phyloP scores from a whole-genome alignment of 2,797 vertebrate genomes.

The Ispidina picta region DNA sequence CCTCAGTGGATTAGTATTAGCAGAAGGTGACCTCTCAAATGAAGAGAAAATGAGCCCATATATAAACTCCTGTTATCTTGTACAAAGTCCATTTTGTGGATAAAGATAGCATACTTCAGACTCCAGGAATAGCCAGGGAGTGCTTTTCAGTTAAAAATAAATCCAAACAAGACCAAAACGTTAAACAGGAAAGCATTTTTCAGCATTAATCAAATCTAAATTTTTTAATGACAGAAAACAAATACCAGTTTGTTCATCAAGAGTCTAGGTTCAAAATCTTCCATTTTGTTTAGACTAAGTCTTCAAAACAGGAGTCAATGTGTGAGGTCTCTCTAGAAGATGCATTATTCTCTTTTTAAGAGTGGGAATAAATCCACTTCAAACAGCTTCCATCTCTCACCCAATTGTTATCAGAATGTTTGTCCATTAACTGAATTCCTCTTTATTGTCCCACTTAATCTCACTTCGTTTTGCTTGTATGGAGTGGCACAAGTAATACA shows the following conservation, averaged over 20 bases:
- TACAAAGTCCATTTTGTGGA: not conserved
- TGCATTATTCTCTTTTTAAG: not conserved
- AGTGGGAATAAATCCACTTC: not conserved
- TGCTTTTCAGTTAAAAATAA: not conserved
- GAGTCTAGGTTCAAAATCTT: not conserved
- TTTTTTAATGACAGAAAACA: not conserved
- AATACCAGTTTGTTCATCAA: not conserved
- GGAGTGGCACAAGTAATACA: not conserved
- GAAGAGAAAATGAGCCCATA: not conserved
- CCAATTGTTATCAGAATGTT: not conserved
- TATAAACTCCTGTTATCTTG: not conserved
- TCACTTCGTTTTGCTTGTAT: not conserved
- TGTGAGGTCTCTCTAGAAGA: not conserved
- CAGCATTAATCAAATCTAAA: not conserved
- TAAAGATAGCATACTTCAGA: not conserved
- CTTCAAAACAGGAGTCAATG: not conserved
- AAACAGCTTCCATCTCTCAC: not conserved
- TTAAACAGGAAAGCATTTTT: not conserved
- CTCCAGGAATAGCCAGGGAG: not conserved
- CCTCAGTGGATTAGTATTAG: not conserved
- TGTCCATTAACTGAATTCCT: not conserved
- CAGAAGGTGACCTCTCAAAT: not conserved
- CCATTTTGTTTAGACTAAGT: not conserved
- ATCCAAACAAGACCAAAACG: not conserved
- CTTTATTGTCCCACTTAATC: not conserved